phyloP scores from a whole-genome alignment of 2,888 invertebrate species.

The Mimas tiliae region DNA sequence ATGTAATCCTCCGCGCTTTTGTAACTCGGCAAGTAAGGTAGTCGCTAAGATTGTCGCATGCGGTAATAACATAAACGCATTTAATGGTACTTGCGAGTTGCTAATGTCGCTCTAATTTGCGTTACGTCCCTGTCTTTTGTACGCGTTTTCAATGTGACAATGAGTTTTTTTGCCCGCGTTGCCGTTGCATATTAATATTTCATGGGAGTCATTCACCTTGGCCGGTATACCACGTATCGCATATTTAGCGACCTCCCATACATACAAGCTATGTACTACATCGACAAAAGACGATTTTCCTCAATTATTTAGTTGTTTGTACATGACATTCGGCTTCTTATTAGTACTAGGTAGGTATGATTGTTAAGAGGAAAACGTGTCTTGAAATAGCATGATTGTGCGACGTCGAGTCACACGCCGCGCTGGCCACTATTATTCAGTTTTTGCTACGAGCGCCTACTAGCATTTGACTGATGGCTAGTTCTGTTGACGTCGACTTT shows the following conservation, averaged over 20 bases:
- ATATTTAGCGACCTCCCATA: slow-evolving; percentile 30
- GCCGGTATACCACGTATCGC: slow-evolving; percentile 55
- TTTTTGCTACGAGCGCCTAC: slow-evolving; percentile 61
- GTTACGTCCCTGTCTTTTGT: slow-evolving; percentile 50
- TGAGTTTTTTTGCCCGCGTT: slow-evolving; percentile 52
- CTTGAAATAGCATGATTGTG: slow-evolving; percentile 75
- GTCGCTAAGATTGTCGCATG: slow-evolving; percentile 55
- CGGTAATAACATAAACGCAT: slow-evolving; percentile 62
- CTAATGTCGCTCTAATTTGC: slow-evolving; percentile 61
- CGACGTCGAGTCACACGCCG: slow-evolving; percentile 52
- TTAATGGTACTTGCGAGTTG: slow-evolving; percentile 59
- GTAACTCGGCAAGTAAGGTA: slow-evolving; percentile 32
- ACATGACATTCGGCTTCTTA: slow-evolving; percentile 40
- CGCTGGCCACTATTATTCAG: slow-evolving; percentile 67
- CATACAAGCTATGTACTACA: slow-evolving; percentile 32
- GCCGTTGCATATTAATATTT: slow-evolving; percentile 50
- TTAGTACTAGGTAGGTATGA: slow-evolving; percentile 37
- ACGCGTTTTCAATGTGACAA: slow-evolving; percentile 46
- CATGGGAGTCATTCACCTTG: slow-evolving; percentile 66
- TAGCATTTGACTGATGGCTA: slow-evolving; percentile 55
- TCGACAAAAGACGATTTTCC: slow-evolving; percentile 45
- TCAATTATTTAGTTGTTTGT: slow-evolving; percentile 54
- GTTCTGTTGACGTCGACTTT: slow-evolving; percentile 63
- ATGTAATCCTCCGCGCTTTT: slow-evolving; percentile 61
- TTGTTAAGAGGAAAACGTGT: slow-evolving; percentile 75